phyloP scores from a whole-genome alignment of 35 echinoderm and acorn worm species.

The Apostichopus parvimensis region DNA sequence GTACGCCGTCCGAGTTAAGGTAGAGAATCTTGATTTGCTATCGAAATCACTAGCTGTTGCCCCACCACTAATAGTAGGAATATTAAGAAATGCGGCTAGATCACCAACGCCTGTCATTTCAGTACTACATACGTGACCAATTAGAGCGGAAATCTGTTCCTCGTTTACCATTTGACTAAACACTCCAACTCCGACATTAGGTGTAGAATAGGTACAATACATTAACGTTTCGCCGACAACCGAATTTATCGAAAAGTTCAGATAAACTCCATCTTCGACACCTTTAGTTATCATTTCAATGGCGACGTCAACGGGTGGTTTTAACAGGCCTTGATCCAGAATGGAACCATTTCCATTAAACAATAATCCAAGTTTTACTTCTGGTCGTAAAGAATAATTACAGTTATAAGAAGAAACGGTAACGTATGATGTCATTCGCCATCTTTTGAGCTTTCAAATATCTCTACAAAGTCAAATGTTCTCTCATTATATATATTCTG shows the following conservation, averaged over 20 bases:
- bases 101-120: neutral
- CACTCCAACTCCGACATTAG: neutral
- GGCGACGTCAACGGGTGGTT: slow-evolving; percentile 22
- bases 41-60: neutral
- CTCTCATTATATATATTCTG: too few species aligned
- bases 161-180: neutral
- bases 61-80: neutral
- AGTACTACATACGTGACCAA: neutral
- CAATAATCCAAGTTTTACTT: neutral
- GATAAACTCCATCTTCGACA: neutral
- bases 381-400: neutral
- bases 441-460: neutral
- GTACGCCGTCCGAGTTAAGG: slow-evolving; percentile 2
- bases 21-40: neutral
- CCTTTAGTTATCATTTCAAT: neutral
- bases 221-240: neutral
- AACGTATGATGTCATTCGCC: neutral
- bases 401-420: neutral
- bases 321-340: slow-evolving; percentile 1
- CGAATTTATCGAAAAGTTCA: neutral
- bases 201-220: neutral
- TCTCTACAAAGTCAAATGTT: neutral
- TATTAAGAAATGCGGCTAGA: neutral
- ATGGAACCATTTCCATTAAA: neutral
- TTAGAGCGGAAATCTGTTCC: neutral